These are phyloP conservation scores for Hypolimnas misippus DNA, from an alignment of 2,888 invertebrate genomes.

Conservation along the genomic window DNA sequence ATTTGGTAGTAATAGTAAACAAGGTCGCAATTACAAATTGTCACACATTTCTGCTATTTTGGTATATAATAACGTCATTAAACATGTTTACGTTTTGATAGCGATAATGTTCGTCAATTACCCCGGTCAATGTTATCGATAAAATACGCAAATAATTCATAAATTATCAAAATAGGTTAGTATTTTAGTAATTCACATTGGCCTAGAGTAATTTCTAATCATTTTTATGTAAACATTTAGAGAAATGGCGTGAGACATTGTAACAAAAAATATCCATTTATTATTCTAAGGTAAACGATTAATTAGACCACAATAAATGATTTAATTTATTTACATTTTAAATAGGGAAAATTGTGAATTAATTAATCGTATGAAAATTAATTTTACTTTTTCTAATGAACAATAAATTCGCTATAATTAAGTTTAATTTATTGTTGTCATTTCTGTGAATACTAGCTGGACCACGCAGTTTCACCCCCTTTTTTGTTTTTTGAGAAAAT, in stretches of 20 bases:
- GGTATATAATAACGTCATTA: not conserved
- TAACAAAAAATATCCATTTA: not conserved
- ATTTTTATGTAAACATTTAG: not conserved
- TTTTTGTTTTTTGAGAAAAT: too few relatives aligned
- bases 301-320: not conserved
- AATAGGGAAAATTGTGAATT: conserved; percentile 5
- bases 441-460: too few relatives aligned
- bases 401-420: too few relatives aligned
- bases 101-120: too few relatives aligned
- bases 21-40: too few relatives aligned
- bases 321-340: not conserved
- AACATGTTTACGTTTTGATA: not conserved
- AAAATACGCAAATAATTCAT: not conserved
- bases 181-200: not conserved
- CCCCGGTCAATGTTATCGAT: conserved; percentile 7
- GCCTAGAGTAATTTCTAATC: not conserved
- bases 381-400: too few relatives aligned
- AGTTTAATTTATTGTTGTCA: too few relatives aligned
- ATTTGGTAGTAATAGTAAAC: too few relatives aligned
- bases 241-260: not conserved
- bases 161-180: conserved; percentile 4
- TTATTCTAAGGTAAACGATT: conserved; percentile 1
- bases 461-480: too few relatives aligned
- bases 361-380: too few relatives aligned
- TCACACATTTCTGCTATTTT: too few relatives aligned